Evolutionary conservation across 2,113 vertebrate species (phyloP), one percentile per base, ranked within the genome.

Genomic region (Pao palembangensis): DNA sequence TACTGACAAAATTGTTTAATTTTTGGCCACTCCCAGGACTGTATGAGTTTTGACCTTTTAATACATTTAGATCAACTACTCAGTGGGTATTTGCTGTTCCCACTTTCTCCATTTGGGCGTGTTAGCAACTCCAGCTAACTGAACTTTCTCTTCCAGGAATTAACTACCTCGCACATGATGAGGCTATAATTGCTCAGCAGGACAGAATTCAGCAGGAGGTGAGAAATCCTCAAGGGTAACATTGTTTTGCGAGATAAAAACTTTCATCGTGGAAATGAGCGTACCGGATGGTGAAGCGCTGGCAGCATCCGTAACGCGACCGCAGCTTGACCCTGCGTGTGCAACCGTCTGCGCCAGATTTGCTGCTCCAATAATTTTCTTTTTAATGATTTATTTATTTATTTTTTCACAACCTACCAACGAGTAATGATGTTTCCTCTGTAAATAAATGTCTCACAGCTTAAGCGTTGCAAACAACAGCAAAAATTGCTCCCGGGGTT

Each of bases 121-220:
- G 34, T 38, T 38, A 38, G 34, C 34, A 3, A 38, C 34, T 38
- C 34, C 8, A 12, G 34, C 34, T 38, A 38, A 38, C 34, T 11
- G 8, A 38, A 12, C 34, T 8, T 55, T 69, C 1, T 71, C 50
- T 56, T 43, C 12, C 71, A 95, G 94, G 94, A 76, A 93, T 93
- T 57, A 97, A 97, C 85, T 97, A 93, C 79, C 88, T 94, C 55
- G 93, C 94, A 1, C 93, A 95, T 6, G 95, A 95, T 41, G 95
- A 96, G 85, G 95, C 95, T 72, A 96, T 96, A 53, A 95, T 96
- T 79, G 95, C 95, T 64, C 95, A 96, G 68, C 95, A 96, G 84
- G 94, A 96, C 82, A 91, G 94, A 73, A 96, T 96, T 86, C 95
- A 96, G 82, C 95, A 96, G 56, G 95, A 96, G 93, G 95, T 96